Conservation (phyloP, 1,140 invertebrate genomes). For the Sycophila sp. region DNA sequence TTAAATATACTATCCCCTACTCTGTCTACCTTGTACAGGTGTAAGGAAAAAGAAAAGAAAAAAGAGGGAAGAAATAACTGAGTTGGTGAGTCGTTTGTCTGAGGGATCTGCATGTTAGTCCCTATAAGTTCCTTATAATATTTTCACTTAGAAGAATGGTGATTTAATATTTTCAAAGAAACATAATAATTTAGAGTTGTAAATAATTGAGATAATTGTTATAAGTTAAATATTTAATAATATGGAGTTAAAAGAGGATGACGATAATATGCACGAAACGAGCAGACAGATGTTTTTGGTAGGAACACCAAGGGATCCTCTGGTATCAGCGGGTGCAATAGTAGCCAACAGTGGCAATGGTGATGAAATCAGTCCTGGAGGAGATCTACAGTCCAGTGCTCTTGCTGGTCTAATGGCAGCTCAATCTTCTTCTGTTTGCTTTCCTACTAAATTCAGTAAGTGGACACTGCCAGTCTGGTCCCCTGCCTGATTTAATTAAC, state of each 20-base stretch:
- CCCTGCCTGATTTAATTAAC: slow-evolving; percentile 60
- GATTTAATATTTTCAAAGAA: not conserved
- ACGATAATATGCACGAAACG: slow-evolving; percentile 50
- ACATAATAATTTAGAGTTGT: not conserved
- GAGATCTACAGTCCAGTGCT: slow-evolving; percentile 58
- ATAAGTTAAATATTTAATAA: not conserved
- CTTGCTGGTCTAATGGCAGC: slow-evolving; percentile 60
- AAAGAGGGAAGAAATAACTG: slow-evolving; percentile 46
- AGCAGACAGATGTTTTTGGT: slow-evolving; percentile 59
- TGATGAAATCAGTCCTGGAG: slow-evolving; percentile 55
- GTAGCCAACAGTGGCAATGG: slow-evolving; percentile 43
- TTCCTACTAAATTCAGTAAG: slow-evolving; percentile 66
- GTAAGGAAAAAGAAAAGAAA: slow-evolving; percentile 47
- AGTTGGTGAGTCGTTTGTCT: slow-evolving; percentile 41
- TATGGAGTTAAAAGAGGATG: slow-evolving; percentile 63
- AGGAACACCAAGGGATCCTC: slow-evolving; percentile 55
- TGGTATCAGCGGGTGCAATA: slow-evolving; percentile 57
- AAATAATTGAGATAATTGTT: not conserved
- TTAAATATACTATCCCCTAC: slow-evolving; percentile 57
- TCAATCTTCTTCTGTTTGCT: slow-evolving; percentile 64
- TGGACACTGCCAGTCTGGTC: slow-evolving; percentile 43
- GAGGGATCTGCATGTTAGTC: slow-evolving; percentile 44
- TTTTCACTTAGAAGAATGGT: too few relatives aligned
- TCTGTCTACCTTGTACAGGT: slow-evolving; percentile 51
- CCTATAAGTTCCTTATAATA: slow-evolving; percentile 10